These are phyloP conservation scores for Dicyrtomina minuta DNA, from an alignment of 2,888 invertebrate genomes.

Conservation along the genomic window DNA sequence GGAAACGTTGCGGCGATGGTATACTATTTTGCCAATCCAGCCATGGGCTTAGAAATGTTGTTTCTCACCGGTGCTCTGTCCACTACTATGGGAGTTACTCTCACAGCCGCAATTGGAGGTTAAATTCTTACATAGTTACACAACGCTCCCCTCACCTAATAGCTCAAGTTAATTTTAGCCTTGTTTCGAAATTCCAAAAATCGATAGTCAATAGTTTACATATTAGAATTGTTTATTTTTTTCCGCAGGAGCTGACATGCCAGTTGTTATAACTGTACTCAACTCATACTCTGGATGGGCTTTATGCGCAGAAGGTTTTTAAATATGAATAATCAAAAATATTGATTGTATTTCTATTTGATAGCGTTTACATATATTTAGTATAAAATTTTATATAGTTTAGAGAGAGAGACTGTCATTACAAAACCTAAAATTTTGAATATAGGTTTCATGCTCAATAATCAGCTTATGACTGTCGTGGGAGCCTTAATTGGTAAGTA, in stretches of 20 bases:
- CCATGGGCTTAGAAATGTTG: conserved; percentile 68
- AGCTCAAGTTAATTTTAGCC: too few relatives aligned
- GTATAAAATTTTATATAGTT: too few relatives aligned
- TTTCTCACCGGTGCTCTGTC: conserved; percentile 71
- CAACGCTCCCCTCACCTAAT: too few relatives aligned
- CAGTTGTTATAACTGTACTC: conserved; percentile 80
- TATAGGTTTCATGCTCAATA: conserved; percentile 86
- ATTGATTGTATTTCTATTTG: too few relatives aligned
- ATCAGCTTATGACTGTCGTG: conserved; percentile 87
- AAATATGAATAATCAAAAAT: neutral
- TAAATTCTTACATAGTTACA: conserved; percentile 33
- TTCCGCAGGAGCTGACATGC: conserved; percentile 81
- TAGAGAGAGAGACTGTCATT: too few relatives aligned
- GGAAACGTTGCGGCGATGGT: conserved; percentile 74
- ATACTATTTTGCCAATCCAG: conserved; percentile 65
- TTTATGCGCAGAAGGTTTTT: conserved; percentile 73
- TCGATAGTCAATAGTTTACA: neutral
- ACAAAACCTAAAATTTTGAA: too few relatives aligned
- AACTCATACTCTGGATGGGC: conserved; percentile 95
- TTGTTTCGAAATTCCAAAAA: neutral
- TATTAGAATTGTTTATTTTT: conserved; percentile 15
- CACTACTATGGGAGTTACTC: conserved; percentile 66
- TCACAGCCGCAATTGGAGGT: conserved; percentile 88
- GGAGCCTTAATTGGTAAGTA: conserved; percentile 71
- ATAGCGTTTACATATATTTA: too few relatives aligned